A percentile compares a stretch with the other conserved stretches of the same genome.
Conservation (phyloP, 1,140 invertebrate species). For the Macrocentrus cingulum region DNA sequence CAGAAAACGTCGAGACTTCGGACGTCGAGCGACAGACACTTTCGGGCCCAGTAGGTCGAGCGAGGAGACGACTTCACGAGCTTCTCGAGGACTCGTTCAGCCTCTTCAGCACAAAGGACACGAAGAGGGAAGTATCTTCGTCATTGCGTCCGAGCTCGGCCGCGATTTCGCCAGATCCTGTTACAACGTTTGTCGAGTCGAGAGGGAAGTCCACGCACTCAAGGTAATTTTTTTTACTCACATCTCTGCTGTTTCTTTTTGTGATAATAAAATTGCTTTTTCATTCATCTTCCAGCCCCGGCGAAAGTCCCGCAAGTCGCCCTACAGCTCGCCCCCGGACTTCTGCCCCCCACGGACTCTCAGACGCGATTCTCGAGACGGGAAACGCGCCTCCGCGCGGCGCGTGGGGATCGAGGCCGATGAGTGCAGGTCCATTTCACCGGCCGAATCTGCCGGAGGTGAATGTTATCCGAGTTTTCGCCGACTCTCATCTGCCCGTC, state of each 20-base stretch:
- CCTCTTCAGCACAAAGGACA: constrained; percentile 62
- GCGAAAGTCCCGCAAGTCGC: constrained; percentile 32
- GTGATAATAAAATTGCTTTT: constrained; percentile 11
- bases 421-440: constrained; percentile 66
- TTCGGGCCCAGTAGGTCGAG: constrained; percentile 58
- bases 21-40: constrained; percentile 40
- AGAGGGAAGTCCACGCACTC: constrained; percentile 58
- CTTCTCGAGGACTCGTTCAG: constrained; percentile 70
- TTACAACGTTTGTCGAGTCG: constrained; percentile 35
- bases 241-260: too few relatives aligned
- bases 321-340: constrained; percentile 50
- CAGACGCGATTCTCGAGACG: constrained; percentile 39
- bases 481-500: constrained; percentile 55
- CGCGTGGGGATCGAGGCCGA: constrained; percentile 61
- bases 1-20: constrained; percentile 31
- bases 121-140: constrained; percentile 43
- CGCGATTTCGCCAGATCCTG: constrained; percentile 33
- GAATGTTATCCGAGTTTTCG: constrained; percentile 55
- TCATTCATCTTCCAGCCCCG: constrained; percentile 33
- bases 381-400: constrained; percentile 46
- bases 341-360: constrained; percentile 36
- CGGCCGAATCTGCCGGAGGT: constrained; percentile 56
- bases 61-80: constrained; percentile 67
- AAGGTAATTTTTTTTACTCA: constrained; percentile 45
- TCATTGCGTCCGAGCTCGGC: constrained; percentile 31